Conservation (phyloP, 1,140 invertebrate genomes). For the Babylonia areolata region DNA sequence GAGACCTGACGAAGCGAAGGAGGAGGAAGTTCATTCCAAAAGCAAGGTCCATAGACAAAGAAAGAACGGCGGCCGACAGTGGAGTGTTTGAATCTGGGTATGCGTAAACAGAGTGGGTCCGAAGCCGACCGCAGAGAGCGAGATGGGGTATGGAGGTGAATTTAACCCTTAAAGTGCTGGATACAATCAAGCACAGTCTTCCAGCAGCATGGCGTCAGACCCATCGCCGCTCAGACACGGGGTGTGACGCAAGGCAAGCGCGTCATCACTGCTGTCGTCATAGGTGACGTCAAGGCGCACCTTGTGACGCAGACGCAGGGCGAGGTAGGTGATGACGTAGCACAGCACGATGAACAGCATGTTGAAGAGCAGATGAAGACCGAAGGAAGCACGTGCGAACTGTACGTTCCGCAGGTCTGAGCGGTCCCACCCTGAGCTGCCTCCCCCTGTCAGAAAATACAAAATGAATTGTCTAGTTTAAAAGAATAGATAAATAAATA, state of each 20-base stretch:
- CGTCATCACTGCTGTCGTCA: not conserved
- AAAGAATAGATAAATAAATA: no score
- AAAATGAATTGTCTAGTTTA: no score
- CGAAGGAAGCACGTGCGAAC: constrained; percentile 48
- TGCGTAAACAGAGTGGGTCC: no score
- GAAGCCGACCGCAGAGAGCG: no score
- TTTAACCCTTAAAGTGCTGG: no score
- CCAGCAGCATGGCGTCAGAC: not conserved
- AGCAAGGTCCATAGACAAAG: no score
- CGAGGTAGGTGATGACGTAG: constrained; percentile 44
- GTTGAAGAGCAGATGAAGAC: constrained; percentile 48
- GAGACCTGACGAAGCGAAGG: no score
- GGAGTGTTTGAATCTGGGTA: no score
- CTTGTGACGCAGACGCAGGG: constrained; percentile 30
- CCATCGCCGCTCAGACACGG: not conserved
- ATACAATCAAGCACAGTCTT: constrained; percentile 10
- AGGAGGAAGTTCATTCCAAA: no score
- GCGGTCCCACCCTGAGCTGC: constrained; percentile 39
- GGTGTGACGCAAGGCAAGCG: not conserved
- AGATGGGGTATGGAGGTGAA: no score
- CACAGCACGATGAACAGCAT: constrained; percentile 41
- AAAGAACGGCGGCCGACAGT: no score
- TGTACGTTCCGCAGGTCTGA: constrained; percentile 44
- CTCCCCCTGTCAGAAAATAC: constrained; percentile 26
- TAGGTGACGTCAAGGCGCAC: constrained; percentile 30